phyloP scores from a whole-genome alignment of 2,113 vertebrate species.

The Dunckerocampus dactyliophorus region DNA sequence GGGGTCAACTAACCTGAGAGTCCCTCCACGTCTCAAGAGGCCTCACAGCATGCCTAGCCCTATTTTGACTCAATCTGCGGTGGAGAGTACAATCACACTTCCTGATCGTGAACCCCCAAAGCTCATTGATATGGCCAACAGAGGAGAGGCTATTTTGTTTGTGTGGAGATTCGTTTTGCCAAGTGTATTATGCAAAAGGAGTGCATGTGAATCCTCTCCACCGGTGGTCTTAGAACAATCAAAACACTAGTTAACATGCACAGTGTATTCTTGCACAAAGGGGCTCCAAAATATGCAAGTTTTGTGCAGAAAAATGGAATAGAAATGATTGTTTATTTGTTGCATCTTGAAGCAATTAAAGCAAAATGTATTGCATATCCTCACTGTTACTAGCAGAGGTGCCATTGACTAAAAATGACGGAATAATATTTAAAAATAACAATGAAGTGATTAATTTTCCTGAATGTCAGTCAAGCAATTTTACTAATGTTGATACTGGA shows the following conservation, averaged over 20 bases:
- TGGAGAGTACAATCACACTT: neutral
- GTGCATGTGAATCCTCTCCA: slow-evolving; percentile 18
- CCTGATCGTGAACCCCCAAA: neutral
- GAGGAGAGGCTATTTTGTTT: neutral
- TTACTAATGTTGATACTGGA: neutral
- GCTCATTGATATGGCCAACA: neutral
- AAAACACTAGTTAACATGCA: slow-evolving; percentile 3
- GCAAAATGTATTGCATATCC: no score
- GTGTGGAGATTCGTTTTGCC: slow-evolving; percentile 25
- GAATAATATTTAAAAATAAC: neutral
- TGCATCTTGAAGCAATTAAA: no score
- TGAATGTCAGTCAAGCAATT: neutral
- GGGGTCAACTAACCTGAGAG: neutral
- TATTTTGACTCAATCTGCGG: no score
- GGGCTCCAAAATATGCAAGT: neutral
- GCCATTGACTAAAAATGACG: no score
- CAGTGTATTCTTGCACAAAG: neutral
- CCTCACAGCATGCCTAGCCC: neutral
- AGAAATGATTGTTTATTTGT: neutral
- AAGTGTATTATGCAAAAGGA: slow-evolving; percentile 28
- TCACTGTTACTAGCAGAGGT: no score
- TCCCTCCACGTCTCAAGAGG: neutral
- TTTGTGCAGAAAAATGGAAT: neutral
- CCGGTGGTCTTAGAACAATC: slow-evolving; percentile 15
- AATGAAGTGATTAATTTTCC: neutral